Percentiles rank a stretch among this genome's conserved stretches.
Conservation (phyloP, 2,113 vertebrate genomes). For the Megaptera novaeangliae region DNA sequence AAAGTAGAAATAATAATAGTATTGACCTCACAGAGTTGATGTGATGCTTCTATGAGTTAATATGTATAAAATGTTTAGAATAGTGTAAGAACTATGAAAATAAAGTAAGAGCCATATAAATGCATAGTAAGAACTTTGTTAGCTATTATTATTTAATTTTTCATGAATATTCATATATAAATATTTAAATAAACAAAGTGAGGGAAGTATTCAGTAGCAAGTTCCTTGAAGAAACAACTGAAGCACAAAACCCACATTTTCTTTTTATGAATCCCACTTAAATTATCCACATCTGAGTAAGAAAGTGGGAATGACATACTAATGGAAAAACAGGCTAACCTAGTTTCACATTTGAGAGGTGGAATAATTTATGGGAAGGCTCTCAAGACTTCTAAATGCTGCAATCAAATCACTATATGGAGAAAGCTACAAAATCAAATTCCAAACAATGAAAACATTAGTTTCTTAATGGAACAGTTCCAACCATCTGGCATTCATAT, state of each 20-base stretch:
- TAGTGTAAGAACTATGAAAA: not conserved
- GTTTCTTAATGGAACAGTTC: slow-evolving; percentile 81
- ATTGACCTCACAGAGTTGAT: not conserved
- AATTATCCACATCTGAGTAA: slow-evolving; percentile 67
- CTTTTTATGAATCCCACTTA: slow-evolving; percentile 32
- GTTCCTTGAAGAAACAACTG: slow-evolving; percentile 23
- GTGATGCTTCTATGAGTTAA: not conserved
- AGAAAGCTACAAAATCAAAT: slow-evolving; percentile 80
- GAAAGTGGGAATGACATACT: slow-evolving; percentile 69
- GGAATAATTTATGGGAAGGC: slow-evolving; percentile 76
- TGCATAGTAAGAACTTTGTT: not conserved
- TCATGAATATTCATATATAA: slow-evolving; percentile 12
- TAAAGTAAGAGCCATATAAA: not conserved
- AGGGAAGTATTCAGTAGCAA: slow-evolving; percentile 39
- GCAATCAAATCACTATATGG: slow-evolving; percentile 75
- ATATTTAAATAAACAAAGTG: not conserved
- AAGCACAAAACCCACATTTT: slow-evolving; percentile 48
- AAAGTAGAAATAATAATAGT: slow-evolving; percentile 29
- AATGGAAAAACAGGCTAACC: slow-evolving; percentile 63
- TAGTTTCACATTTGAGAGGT: slow-evolving; percentile 55
- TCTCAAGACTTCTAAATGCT: slow-evolving; percentile 74
- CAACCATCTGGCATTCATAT: slow-evolving; percentile 86
- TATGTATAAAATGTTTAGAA: not conserved
- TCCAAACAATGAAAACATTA: slow-evolving; percentile 83
- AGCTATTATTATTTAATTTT: not conserved